These are phyloP conservation scores for human (Homo sapiens) DNA, from an alignment of 2,113 vertebrate species.

Conservation along the genomic window GRCh38 chr2:173793001-173793500, in stretches of 20 bases:
- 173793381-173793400: not conserved
- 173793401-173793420: not conserved
- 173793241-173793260: constrained; percentile 27
- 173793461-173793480: constrained; percentile 52
- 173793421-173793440: constrained; percentile 43
- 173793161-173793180: not conserved
- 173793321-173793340: not conserved
- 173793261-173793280: constrained; percentile 35
- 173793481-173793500: constrained; percentile 68
- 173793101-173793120: constrained; percentile 9
- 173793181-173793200: not conserved
- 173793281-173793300: constrained; percentile 2
- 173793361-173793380: not conserved
- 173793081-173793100: constrained; percentile 3
- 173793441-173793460: constrained; percentile 45
- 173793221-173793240: not conserved
- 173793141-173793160: constrained; percentile 6
- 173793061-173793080: not conserved
- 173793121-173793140: not conserved
- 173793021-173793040: constrained; percentile 45
- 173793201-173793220: not conserved
- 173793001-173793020: constrained; percentile 34
- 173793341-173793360: not conserved
- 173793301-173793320: not conserved
- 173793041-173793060: not conserved